phyloP scores from a whole-genome alignment of 2,113 vertebrate species.

The Antechinus flavipes region DNA sequence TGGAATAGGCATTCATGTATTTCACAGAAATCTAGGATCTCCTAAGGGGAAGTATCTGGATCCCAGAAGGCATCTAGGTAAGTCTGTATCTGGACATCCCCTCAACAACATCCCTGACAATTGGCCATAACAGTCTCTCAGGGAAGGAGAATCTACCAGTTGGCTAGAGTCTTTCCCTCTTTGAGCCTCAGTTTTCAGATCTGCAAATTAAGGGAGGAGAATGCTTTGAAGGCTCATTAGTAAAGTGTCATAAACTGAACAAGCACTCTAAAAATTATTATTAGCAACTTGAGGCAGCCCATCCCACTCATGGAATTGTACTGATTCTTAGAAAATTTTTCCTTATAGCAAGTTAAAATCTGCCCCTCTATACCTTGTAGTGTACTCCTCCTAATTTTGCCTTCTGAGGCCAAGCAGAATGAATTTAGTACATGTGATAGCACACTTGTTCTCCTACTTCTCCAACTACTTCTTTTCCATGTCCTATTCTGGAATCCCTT shows the following conservation, averaged over 20 bases:
- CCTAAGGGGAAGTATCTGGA: neutral
- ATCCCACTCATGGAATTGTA: neutral
- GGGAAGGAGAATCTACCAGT: neutral
- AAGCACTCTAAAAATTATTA: neutral
- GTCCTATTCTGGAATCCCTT: neutral
- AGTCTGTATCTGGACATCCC: neutral
- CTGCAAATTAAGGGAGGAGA: neutral
- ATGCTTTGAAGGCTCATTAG: neutral
- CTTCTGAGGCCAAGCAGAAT: neutral
- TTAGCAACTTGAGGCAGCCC: neutral
- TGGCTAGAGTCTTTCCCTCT: neutral
- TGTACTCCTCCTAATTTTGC: neutral
- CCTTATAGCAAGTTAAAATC: neutral
- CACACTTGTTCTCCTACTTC: neutral
- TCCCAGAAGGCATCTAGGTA: neutral
- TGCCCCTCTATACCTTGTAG: neutral
- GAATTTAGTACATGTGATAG: neutral
- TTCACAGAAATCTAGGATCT: neutral
- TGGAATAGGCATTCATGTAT: neutral
- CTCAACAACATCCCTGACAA: neutral
- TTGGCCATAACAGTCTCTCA: neutral
- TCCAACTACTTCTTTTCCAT: neutral
- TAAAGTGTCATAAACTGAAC: neutral
- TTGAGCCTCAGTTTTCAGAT: neutral
- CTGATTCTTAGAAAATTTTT: neutral